Base-by-base conservation (phyloP, 2,888 invertebrate genomes). In the Hypomecis punctinalis region DNA sequence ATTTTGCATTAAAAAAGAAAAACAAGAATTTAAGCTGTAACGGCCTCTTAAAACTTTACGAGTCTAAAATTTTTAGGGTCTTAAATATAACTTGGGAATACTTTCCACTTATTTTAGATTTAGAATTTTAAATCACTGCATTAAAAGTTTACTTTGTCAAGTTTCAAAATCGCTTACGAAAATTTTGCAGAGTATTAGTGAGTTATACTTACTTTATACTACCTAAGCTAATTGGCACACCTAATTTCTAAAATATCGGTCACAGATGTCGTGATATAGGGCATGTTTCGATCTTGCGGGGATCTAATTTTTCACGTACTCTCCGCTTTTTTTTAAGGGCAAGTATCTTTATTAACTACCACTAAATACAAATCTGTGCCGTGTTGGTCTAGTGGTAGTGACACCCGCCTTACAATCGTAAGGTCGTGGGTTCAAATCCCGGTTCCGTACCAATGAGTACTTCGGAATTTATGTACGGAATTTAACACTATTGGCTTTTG, bases 41-140 rank as follows among this genome's bases (percentile, higher is more conserved):
- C 68, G 60, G 63, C 53, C 57, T 68, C 70, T 74, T 68, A 68
- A 71, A 74, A 73, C 71, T 71, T 74, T 64, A 58, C n/a, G 61
- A 57, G 63, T 56, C 62, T 61, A 40, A 51, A 64, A 37, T 65
- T 56, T 59, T 66, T 66, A 37, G 65, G 49, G 55, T 42, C 55
- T 66, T 71, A 67, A 71, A 71, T 65, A 73, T 69, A 61, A 61
- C 69, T 72, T 67, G 35, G 54, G 57, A 69, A 67, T 69, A 65
- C 69, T 71, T 64, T 36, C 43, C 69, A 65, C 68, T 69, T 47
- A 57, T 54, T 66, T 66, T 53, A 52, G 49, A 58, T 42, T 58
- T 60, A 47, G 63, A 65, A 67, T 70, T 69, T 68, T 67, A 65
- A 71, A 69, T 67, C 70, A 55, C 46, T 45, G 62, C 59, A 70